Evolutionary conservation across 2,113 vertebrate genomes (phyloP).

Genomic region (Mirza zaza): DNA sequence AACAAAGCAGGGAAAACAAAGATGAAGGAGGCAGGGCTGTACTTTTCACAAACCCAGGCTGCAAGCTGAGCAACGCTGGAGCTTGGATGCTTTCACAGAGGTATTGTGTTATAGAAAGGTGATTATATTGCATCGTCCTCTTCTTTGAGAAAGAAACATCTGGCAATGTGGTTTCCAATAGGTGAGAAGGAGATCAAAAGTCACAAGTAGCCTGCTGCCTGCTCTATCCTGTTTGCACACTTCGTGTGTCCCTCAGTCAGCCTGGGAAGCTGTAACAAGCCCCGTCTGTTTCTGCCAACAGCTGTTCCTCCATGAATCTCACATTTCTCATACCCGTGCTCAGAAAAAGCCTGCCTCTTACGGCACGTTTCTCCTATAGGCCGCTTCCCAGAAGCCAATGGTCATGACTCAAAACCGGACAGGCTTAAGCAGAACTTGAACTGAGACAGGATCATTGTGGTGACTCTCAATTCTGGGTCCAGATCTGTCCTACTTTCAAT

Average conservation of each 20-base stretch:
- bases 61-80: not conserved
- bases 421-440: not conserved
- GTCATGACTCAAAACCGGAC: not conserved
- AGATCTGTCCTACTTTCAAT: not conserved
- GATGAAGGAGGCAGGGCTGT: not conserved
- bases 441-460: not conserved
- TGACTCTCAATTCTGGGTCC: not conserved
- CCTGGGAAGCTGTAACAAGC: not conserved
- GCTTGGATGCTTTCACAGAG: not conserved
- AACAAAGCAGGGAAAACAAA: conserved; percentile 27
- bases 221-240: not conserved
- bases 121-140: not conserved
- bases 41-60: not conserved
- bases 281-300: not conserved
- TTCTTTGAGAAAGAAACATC: not conserved
- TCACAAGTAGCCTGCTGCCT: not conserved
- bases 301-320: not conserved
- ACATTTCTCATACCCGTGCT: not conserved
- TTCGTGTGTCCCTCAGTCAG: not conserved
- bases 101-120: not conserved
- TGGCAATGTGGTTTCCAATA: not conserved
- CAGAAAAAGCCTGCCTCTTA: not conserved
- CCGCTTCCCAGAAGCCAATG: not conserved
- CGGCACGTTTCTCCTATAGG: too few species aligned
- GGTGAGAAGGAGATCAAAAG: not conserved